phyloP scores from a whole-genome alignment of 1,140 invertebrate species.

The Macrobrachium rosenbergii region DNA sequence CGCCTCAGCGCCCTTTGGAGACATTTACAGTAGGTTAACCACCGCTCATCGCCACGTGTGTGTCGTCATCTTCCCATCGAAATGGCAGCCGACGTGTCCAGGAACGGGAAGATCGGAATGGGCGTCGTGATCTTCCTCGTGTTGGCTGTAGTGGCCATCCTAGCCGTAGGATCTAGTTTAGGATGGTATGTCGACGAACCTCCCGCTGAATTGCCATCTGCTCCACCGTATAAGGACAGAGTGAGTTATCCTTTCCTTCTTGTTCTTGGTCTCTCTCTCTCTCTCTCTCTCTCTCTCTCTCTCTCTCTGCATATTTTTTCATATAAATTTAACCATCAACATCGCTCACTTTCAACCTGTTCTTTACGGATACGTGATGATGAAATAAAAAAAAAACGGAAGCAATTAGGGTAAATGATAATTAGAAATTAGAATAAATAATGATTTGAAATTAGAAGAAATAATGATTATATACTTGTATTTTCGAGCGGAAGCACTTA shows the following conservation, averaged over 20 bases:
- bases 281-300: not conserved
- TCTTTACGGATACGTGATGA: no score
- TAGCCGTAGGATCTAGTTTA: slow-evolving; percentile 54
- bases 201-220: not conserved
- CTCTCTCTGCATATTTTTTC: no score
- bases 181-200: slow-evolving; percentile 57
- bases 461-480: no score
- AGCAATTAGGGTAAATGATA: no score
- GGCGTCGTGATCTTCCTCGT: slow-evolving; percentile 57
- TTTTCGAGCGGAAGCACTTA: no score
- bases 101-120: slow-evolving; percentile 49
- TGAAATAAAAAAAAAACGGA: no score
- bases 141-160: slow-evolving; percentile 44
- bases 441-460: no score
- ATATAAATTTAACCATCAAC: no score
- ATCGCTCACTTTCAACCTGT: no score
- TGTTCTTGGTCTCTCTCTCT: not conserved
- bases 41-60: no score
- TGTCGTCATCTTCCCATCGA: not conserved
- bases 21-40: no score
- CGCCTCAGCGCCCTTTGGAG: not conserved
- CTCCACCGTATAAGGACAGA: slow-evolving; percentile 43
- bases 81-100: slow-evolving; percentile 41
- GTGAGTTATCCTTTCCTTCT: slow-evolving; percentile 26
- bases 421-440: no score